Conservation (phyloP, 2,888 invertebrate genomes). For the Hydrotaea cyrtoneurina region DNA sequence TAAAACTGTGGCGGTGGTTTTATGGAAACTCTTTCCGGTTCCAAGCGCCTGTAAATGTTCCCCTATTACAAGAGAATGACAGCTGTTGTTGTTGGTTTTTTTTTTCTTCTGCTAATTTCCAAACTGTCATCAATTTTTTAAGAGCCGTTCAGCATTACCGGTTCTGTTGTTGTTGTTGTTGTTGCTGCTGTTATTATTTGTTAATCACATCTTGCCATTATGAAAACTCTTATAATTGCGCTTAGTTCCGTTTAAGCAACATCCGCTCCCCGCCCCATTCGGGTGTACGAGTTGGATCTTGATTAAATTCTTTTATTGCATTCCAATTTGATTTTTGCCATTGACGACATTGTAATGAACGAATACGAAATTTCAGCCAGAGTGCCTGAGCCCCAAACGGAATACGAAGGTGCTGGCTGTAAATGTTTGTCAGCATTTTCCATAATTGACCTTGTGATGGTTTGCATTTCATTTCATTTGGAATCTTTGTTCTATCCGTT, state of each 20-base stretch:
- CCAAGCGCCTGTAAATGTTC: background rate
- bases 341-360: background rate
- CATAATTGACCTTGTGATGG: conserved; percentile 23
- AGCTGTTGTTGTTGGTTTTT: background rate
- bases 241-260: conserved; percentile 43
- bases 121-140: background rate
- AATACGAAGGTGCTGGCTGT: background rate
- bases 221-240: conserved; percentile 19
- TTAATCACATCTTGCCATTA: background rate
- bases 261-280: background rate
- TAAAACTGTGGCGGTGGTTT: background rate
- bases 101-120: background rate
- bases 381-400: background rate
- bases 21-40: background rate
- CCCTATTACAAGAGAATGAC: background rate
- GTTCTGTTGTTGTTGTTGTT: too few species aligned
- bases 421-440: background rate
- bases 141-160: background rate
- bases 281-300: conserved; percentile 5
- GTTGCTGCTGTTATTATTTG: too few species aligned
- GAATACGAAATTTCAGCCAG: background rate
- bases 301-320: background rate
- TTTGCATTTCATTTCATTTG: background rate
- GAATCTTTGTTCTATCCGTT: background rate
- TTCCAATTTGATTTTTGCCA: conserved; percentile 4